phyloP scores from a whole-genome alignment of 2,113 vertebrate genomes.

The Callipepla californica region DNA sequence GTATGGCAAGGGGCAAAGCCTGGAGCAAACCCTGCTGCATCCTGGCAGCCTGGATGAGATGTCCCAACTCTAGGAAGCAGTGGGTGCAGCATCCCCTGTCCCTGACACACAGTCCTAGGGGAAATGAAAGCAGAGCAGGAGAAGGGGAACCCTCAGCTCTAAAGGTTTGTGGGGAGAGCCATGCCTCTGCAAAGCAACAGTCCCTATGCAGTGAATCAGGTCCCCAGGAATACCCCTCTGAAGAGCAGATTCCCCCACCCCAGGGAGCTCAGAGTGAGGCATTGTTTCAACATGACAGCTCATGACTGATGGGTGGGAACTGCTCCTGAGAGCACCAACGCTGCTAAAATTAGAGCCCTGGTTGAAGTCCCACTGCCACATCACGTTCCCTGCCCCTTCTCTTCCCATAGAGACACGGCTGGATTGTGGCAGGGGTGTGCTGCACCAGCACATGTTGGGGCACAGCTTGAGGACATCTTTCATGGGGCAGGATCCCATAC shows the following conservation, averaged over 20 bases:
- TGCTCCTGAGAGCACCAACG: not conserved
- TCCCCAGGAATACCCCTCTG: not conserved
- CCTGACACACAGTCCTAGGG: fast-evolving
- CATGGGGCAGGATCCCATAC: not conserved
- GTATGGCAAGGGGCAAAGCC: not conserved
- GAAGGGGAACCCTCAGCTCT: not conserved
- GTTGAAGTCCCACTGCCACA: not conserved
- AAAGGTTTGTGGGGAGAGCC: no score
- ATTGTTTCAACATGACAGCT: not conserved
- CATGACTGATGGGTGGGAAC: not conserved
- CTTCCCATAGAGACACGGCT: not conserved
- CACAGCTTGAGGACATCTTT: not conserved
- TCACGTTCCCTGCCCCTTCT: not conserved
- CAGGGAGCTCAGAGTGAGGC: not conserved
- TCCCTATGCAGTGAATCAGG: not conserved
- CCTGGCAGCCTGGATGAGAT: not conserved
- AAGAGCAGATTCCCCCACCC: not conserved
- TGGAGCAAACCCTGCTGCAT: fast-evolving
- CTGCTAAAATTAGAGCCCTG: not conserved
- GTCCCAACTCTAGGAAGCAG: fast-evolving
- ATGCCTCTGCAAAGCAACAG: not conserved
- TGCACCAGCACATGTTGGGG: not conserved
- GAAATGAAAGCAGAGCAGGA: not conserved
- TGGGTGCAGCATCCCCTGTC: not conserved
- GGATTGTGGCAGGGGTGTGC: fast-evolving